Conservation (phyloP, 2,888 invertebrate genomes). For the Protodeltote pygarga region DNA sequence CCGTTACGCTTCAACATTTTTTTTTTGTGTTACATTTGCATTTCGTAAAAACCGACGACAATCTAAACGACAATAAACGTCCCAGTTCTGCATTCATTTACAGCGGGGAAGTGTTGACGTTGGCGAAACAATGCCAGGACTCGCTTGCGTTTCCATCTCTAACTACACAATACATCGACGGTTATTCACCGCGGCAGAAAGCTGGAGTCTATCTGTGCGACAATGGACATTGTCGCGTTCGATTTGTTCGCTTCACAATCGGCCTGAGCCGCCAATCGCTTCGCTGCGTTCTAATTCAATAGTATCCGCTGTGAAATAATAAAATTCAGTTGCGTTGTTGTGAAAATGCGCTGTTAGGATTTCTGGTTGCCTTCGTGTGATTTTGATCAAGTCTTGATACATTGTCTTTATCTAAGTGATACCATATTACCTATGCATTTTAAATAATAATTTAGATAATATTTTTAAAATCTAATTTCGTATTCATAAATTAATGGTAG, state of each 20-base stretch:
- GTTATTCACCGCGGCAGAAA: constrained; percentile 52
- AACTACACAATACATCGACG: constrained; percentile 64
- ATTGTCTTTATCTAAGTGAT: no score
- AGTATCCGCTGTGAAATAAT: constrained; percentile 43
- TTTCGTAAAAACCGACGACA: constrained; percentile 57
- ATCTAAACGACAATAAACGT: constrained; percentile 66
- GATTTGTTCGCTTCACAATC: constrained; percentile 48
- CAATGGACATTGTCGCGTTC: constrained; percentile 58
- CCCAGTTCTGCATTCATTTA: constrained; percentile 68
- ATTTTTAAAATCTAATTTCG: no score
- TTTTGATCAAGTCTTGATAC: background rate
- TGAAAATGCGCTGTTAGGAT: constrained; percentile 30
- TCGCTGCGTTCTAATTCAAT: constrained; percentile 59
- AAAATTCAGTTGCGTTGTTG: constrained; percentile 42
- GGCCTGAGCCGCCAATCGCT: constrained; percentile 50
- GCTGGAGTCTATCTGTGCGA: constrained; percentile 45
- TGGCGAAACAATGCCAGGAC: constrained; percentile 67
- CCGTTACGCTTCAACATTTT: constrained; percentile 47
- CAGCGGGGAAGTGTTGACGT: constrained; percentile 70
- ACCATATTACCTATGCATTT: no score
- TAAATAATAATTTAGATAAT: no score
- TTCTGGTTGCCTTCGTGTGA: constrained; percentile 20
- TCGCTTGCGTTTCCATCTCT: constrained; percentile 53
- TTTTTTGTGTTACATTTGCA: constrained; percentile 62
- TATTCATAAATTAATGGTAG: no score